phyloP scores from a whole-genome alignment of 2,888 invertebrate species.

The Drosophila silvestris region DNA sequence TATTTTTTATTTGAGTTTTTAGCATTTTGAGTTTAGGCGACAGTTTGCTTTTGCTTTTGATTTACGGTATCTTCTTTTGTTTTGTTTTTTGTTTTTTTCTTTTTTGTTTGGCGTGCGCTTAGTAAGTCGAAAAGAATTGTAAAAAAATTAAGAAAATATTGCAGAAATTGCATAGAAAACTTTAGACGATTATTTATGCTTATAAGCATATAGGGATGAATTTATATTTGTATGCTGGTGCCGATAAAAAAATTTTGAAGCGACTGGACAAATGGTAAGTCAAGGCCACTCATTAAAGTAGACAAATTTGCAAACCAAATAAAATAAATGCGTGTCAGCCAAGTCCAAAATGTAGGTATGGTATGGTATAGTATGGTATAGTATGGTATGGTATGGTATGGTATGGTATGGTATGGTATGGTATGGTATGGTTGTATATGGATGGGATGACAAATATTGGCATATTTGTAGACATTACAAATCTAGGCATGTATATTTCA shows the following conservation, averaged over 20 bases:
- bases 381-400: not conserved
- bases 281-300: conserved; percentile 54
- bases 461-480: conserved; percentile 8
- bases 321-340: conserved; percentile 16
- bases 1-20: conserved; percentile 28
- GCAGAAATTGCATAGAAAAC: conserved; percentile 29
- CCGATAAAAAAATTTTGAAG: conserved; percentile 34
- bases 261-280: conserved; percentile 35
- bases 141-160: conserved; percentile 22
- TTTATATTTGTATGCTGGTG: conserved; percentile 35
- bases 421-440: not conserved
- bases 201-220: conserved; percentile 24
- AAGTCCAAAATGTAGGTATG: conserved; percentile 17
- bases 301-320: conserved; percentile 22
- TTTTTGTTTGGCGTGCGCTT: conserved; percentile 43
- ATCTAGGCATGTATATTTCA: conserved; percentile 30
- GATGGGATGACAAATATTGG: not conserved
- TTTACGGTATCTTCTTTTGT: conserved; percentile 7
- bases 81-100: conserved; percentile 7
- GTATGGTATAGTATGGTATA: not conserved
- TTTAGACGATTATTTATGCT: conserved; percentile 11
- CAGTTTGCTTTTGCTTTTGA: conserved; percentile 15
- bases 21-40: conserved; percentile 39
- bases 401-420: not conserved
- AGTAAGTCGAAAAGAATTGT: conserved; percentile 42